Conservation (phyloP, 2,888 invertebrate genomes). For the Adelognathus sp. region DNA sequence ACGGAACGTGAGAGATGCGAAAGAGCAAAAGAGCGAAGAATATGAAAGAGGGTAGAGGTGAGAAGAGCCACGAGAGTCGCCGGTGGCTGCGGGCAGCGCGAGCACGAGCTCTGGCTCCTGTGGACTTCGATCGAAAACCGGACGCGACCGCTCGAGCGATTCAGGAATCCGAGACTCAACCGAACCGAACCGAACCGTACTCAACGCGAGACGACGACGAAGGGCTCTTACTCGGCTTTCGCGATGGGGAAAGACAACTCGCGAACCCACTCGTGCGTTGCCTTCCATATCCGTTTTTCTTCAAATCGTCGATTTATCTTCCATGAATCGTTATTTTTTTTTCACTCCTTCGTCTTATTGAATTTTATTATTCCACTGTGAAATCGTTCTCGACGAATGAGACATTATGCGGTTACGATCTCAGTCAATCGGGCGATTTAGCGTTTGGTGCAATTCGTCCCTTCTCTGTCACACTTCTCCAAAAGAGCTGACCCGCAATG, state of each 20-base stretch:
- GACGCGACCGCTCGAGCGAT: constrained; percentile 57
- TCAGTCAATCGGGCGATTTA: too few relatives aligned
- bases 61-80: constrained; percentile 16
- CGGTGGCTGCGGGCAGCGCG: neutral
- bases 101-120: constrained; percentile 39
- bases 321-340: neutral
- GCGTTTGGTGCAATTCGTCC: too few relatives aligned
- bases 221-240: constrained; percentile 29
- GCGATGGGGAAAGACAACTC: constrained; percentile 20
- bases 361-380: constrained; percentile 1
- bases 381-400: too few relatives aligned
- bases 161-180: constrained; percentile 60
- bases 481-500: too few relatives aligned
- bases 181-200: constrained; percentile 32
- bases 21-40: too few relatives aligned
- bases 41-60: neutral
- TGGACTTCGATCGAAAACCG: constrained; percentile 59
- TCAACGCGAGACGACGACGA: constrained; percentile 29
- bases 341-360: neutral
- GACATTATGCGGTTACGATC: too few relatives aligned
- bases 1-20: neutral
- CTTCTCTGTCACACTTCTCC: too few relatives aligned
- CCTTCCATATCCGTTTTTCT: constrained; percentile 27
- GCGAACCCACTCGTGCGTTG: constrained; percentile 39
- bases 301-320: neutral